Evolutionary conservation across 2,888 invertebrate species (phyloP).

Genomic region (Pseudococcus viburni): DNA sequence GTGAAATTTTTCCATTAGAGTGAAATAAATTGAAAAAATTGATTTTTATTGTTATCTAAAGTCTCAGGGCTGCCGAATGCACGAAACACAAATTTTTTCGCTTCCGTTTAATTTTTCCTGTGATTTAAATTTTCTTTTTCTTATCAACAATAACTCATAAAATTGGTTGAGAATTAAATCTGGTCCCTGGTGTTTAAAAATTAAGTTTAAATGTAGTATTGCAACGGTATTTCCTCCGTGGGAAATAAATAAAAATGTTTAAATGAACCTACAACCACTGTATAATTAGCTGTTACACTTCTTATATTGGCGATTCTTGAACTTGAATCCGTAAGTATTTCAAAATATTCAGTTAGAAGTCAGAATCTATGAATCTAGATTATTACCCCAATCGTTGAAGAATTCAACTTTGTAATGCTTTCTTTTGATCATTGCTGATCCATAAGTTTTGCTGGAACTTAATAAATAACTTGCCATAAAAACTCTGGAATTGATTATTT

Average conservation of each 20-base stretch:
- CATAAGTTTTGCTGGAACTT: too few relatives aligned
- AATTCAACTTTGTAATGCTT: neutral
- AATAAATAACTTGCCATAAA: too few relatives aligned
- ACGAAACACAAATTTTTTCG: too few relatives aligned
- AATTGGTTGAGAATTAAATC: neutral
- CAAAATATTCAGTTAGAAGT: neutral
- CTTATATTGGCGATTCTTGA: neutral
- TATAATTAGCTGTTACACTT: neutral
- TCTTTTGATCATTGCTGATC: neutral
- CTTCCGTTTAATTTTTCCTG: neutral
- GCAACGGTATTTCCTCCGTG: neutral
- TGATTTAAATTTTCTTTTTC: conserved; percentile 12
- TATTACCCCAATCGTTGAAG: neutral
- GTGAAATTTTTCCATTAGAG: too few relatives aligned
- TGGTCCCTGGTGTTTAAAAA: neutral
- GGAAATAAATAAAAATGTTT: neutral
- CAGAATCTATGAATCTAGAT: neutral
- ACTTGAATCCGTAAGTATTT: neutral
- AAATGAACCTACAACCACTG: neutral
- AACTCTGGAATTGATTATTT: neutral
- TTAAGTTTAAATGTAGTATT: neutral
- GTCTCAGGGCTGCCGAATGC: too few relatives aligned
- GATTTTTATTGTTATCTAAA: too few relatives aligned
- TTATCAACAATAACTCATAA: neutral
- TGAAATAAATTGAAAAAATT: too few relatives aligned